Base-by-base conservation (phyloP, 2,797 vertebrate species). In the Threskiornis aethiopicus region DNA sequence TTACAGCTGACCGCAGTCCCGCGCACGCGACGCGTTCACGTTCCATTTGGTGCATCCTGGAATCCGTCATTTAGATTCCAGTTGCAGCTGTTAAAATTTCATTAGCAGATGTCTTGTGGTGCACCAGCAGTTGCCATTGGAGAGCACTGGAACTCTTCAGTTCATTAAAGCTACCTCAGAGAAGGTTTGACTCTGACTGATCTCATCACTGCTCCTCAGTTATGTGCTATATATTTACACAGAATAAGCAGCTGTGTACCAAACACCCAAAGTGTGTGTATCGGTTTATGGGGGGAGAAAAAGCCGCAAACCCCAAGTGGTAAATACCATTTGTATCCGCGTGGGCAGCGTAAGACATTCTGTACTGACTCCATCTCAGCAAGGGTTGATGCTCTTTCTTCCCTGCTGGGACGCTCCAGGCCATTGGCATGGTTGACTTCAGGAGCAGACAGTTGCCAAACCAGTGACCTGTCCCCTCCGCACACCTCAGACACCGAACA, bases 11-110 rank as follows among this genome's bases (percentile, higher is more conserved):
- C 39, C 10, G 0, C 5, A 17, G 10, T 7, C 21, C 81, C 0
- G 0, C 42, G 73, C 33, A 5, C 1, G 0, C 2, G 2, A 26
- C 1, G n/a, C 51, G 3, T 31, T 67, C 57, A 9, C 0, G 0
- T 80, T 71, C 69, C 61, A 15, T 41, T 80, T 42, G 89, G 70
- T 37, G 51, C 44, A 28, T 73, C 73, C 82, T n/a, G 55, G 75
- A 87, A 73, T 41, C 65, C 71, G 69, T 21, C 44, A 11, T 55
- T 80, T 26, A 8, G 13, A 55, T 47, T 79, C 49, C 79, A 59
- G 52, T 7, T 42, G 61, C 88, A 41, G 83, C 41, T 91, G 52
- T 69, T 90, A 8, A 46, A 57, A 84, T 87, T 71, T 85, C 95
- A 90, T 66, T 88, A 81, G 75, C 80, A 81, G 91, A 81, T 81